Conservation (phyloP, 2,113 vertebrate genomes). For the Hippocampus comes region DNA sequence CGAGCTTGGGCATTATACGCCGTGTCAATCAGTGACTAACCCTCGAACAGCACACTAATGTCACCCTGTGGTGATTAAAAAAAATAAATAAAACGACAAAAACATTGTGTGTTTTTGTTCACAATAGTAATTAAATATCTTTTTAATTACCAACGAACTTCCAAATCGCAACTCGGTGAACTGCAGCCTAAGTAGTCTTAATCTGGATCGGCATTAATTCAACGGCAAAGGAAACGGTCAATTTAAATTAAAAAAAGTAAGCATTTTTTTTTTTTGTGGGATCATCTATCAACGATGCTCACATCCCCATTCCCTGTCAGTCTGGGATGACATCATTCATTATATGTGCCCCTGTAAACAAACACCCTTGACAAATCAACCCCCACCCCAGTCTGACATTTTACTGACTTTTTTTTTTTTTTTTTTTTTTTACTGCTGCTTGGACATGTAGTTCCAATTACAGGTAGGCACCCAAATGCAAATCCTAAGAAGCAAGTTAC, state of each 20-base stretch:
- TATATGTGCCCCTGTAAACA: background rate
- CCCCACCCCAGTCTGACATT: constrained; percentile 18
- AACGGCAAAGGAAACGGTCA: background rate
- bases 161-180: background rate
- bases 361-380: constrained; percentile 7
- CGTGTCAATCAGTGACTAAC: background rate
- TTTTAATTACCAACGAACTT: background rate
- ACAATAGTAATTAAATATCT: background rate
- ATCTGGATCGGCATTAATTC: background rate
- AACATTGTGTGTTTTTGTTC: background rate
- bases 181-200: background rate
- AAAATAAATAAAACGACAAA: background rate
- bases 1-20: constrained; percentile 17
- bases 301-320: constrained; percentile 1
- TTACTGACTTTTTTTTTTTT: constrained; percentile 22
- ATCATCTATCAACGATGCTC: background rate
- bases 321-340: constrained; percentile 14
- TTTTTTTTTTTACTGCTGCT: constrained; percentile 75
- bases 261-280: background rate
- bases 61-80: background rate
- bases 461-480: constrained; percentile 79
- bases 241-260: too few species aligned
- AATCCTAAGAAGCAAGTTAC: background rate
- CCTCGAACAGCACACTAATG: background rate
- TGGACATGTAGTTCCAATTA: constrained; percentile 89